Percentiles rank a stretch among this genome's conserved stretches.
These are phyloP conservation scores for Trissonchulus latispiculum DNA, from an alignment of 2,888 invertebrate genomes.

Conservation along the genomic window DNA sequence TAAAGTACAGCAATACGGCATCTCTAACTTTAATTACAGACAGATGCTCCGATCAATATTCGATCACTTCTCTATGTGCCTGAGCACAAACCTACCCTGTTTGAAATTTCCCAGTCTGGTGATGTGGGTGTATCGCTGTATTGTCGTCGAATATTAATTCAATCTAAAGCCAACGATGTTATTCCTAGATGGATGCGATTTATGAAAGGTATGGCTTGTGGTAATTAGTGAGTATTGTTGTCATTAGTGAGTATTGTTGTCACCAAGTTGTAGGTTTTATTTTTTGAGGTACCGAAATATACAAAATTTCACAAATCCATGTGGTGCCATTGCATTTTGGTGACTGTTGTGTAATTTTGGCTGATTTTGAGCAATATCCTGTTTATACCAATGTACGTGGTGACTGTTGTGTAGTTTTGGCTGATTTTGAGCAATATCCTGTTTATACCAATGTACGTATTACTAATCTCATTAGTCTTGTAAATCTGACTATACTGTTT, in stretches of 20 bases:
- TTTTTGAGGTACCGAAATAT: too few species aligned
- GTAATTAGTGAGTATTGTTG: neutral
- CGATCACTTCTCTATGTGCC: constrained; percentile 84
- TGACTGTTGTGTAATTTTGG: too few species aligned
- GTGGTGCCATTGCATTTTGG: too few species aligned
- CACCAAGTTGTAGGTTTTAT: too few species aligned
- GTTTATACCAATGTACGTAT: too few species aligned
- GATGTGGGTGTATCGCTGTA: constrained; percentile 79
- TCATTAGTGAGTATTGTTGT: neutral
- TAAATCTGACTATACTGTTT: neutral
- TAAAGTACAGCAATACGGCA: too few species aligned
- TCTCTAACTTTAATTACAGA: constrained; percentile 45
- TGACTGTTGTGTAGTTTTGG: too few species aligned
- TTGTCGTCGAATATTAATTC: constrained; percentile 67
- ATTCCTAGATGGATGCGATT: constrained; percentile 90
- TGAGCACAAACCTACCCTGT: constrained; percentile 76
- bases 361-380: too few species aligned
- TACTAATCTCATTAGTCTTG: neutral
- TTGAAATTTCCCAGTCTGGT: constrained; percentile 75
- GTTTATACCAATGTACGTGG: too few species aligned
- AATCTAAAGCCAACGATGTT: constrained; percentile 76
- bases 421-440: too few species aligned
- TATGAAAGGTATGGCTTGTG: constrained; percentile 58
- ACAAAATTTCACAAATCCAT: too few species aligned
- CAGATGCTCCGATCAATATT: constrained; percentile 81